phyloP scores from a whole-genome alignment of 2,888 invertebrate genomes.

The Luperina testacea region DNA sequence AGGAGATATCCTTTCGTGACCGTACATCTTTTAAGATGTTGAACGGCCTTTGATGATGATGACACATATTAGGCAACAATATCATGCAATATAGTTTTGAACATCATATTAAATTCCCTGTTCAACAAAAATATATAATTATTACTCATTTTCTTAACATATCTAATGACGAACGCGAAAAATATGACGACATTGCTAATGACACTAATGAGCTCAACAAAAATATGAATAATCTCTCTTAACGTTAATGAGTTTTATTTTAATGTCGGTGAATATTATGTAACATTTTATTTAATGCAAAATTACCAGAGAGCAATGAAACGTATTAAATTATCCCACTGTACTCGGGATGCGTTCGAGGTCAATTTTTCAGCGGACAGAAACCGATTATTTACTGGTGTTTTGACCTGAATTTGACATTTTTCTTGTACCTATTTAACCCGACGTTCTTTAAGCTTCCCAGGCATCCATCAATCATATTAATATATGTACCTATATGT shows the following conservation, averaged over 20 bases:
- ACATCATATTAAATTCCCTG: background rate
- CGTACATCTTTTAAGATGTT: background rate
- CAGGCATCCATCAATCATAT: background rate
- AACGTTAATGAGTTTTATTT: conserved; percentile 26
- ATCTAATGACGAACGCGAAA: conserved; percentile 7
- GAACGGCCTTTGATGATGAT: background rate
- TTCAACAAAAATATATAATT: conserved; percentile 1
- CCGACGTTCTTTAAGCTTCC: background rate
- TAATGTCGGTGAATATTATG: background rate
- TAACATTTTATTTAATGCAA: conserved; percentile 16
- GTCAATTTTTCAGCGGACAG: background rate
- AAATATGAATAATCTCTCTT: conserved; percentile 22
- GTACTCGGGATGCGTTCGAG: background rate
- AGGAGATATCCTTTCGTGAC: no score
- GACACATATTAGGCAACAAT: background rate
- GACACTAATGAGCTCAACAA: conserved; percentile 39
- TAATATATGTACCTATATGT: background rate
- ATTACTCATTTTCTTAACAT: conserved; percentile 3
- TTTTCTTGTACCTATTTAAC: background rate
- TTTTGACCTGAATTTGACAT: background rate
- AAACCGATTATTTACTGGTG: conserved; percentile 1
- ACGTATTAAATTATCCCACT: conserved; percentile 15
- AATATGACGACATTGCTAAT: conserved; percentile 21
- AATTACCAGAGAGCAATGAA: conserved; percentile 11
- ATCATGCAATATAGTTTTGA: background rate